Conservation (phyloP, 2,888 invertebrate species). For the Lampropteryx suffumata region DNA sequence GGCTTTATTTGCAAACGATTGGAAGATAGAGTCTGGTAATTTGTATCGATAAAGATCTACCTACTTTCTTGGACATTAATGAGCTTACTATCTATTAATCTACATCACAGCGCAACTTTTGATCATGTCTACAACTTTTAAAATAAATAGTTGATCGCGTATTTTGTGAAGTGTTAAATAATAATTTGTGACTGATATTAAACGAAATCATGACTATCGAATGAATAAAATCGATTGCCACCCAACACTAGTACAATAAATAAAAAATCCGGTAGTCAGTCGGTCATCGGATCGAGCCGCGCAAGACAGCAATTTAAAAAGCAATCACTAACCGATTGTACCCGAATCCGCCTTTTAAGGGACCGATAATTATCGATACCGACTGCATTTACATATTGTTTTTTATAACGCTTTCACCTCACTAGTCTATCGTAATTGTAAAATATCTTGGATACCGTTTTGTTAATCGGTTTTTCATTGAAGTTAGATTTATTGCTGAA, state of each 20-base stretch:
- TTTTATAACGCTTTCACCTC: constrained; percentile 63
- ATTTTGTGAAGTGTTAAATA: no score
- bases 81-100: constrained; percentile 20
- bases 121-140: background rate
- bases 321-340: constrained; percentile 68
- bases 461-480: constrained; percentile 31
- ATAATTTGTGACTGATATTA: no score
- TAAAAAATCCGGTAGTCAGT: constrained; percentile 61
- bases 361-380: constrained; percentile 68
- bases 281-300: constrained; percentile 42
- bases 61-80: constrained; percentile 15
- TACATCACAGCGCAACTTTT: constrained; percentile 1
- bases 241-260: constrained; percentile 48
- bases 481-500: constrained; percentile 21
- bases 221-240: constrained; percentile 38
- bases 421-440: constrained; percentile 39
- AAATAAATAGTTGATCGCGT: background rate
- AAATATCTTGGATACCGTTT: constrained; percentile 24
- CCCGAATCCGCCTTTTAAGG: constrained; percentile 70
- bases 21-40: constrained; percentile 45
- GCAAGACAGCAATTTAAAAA: constrained; percentile 70
- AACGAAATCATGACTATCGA: background rate
- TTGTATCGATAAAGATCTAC: constrained; percentile 40
- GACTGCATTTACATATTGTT: constrained; percentile 63
- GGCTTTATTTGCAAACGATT: constrained; percentile 59